A percentile compares a stretch with the other conserved stretches of the same genome.
Conservation (phyloP, 2,888 invertebrate genomes). For the Erebia ligea region DNA sequence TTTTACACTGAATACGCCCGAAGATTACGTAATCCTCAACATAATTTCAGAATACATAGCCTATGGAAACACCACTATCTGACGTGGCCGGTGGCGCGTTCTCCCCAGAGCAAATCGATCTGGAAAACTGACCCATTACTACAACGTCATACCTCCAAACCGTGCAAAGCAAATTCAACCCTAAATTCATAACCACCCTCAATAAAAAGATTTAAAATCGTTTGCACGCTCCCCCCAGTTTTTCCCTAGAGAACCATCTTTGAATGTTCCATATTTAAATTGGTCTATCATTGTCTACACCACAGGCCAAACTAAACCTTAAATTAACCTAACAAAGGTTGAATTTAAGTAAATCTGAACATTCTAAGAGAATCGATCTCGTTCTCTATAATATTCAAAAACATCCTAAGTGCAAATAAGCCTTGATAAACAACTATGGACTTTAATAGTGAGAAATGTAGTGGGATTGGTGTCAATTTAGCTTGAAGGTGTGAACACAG, state of each 20-base stretch:
- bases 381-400: slow-evolving; percentile 49
- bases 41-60: slow-evolving; percentile 41
- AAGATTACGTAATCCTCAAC: slow-evolving; percentile 30
- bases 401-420: slow-evolving; percentile 49
- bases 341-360: slow-evolving; percentile 41
- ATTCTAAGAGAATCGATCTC: slow-evolving; percentile 80
- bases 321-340: slow-evolving; percentile 9
- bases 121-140: slow-evolving; percentile 46
- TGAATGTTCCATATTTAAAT: slow-evolving; percentile 76
- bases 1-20: neutral
- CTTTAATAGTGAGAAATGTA: slow-evolving; percentile 40
- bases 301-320: slow-evolving; percentile 48
- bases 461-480: slow-evolving; percentile 37
- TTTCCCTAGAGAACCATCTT: slow-evolving; percentile 83
- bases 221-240: slow-evolving; percentile 52
- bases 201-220: slow-evolving; percentile 49
- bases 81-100: slow-evolving; percentile 57
- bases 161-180: slow-evolving; percentile 48
- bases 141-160: slow-evolving; percentile 53
- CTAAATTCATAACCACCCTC: slow-evolving; percentile 23
- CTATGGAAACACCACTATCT: slow-evolving; percentile 57
- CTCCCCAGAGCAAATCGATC: slow-evolving; percentile 80
- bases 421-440: slow-evolving; percentile 42
- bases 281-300: slow-evolving; percentile 64
- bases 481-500: slow-evolving; percentile 49